Conservation (phyloP, 2,797 vertebrate species). For the Alauda arvensis region DNA sequence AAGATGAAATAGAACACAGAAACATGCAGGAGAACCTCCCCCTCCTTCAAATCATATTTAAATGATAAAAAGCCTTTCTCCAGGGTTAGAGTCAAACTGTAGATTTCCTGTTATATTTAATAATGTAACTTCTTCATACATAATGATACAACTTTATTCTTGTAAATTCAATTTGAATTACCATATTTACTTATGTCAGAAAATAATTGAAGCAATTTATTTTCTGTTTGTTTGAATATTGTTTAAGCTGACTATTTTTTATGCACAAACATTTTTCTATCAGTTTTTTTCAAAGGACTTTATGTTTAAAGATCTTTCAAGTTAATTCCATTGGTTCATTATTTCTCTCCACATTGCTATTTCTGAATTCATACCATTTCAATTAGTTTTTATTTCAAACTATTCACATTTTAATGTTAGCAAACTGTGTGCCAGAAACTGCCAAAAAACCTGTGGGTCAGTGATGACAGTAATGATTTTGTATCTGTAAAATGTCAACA, state of each 20-base stretch:
- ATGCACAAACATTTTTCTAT: neutral
- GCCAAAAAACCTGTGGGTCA: neutral
- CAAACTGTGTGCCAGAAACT: neutral
- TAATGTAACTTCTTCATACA: constrained; percentile 63
- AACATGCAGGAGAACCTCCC: neutral
- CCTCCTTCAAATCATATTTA: constrained; percentile 34
- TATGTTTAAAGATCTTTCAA: neutral
- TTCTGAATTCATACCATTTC: neutral
- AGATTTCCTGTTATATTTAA: constrained; percentile 50
- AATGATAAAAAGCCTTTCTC: constrained; percentile 54
- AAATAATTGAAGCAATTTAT: constrained; percentile 45
- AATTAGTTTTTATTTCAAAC: neutral
- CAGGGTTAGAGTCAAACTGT: constrained; percentile 36
- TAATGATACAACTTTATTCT: constrained; percentile 56
- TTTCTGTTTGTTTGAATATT: constrained; percentile 48
- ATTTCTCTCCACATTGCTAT: neutral
- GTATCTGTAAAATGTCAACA: neutral
- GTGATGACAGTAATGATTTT: neutral
- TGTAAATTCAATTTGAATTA: constrained; percentile 56
- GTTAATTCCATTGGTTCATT: neutral
- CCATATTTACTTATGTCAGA: constrained; percentile 50
- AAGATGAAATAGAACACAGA: constrained; percentile 48
- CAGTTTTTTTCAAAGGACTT: neutral
- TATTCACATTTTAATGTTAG: neutral
- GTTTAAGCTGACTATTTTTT: neutral